These are phyloP conservation scores for Popillia japonica DNA, from an alignment of 1,140 invertebrate species.

Conservation along the genomic window DNA sequence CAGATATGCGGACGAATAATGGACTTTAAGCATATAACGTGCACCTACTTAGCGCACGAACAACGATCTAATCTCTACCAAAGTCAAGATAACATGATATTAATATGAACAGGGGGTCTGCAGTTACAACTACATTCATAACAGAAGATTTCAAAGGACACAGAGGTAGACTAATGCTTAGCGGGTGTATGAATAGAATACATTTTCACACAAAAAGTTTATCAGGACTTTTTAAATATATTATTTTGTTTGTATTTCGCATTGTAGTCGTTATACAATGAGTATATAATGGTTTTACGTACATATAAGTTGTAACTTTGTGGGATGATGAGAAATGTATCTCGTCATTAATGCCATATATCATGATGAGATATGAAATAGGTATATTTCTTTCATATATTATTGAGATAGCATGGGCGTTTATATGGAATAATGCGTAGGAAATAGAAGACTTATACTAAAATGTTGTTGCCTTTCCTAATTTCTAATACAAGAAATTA, in stretches of 20 bases:
- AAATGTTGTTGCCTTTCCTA: too few species aligned
- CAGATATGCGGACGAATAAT: slow-evolving; percentile 5
- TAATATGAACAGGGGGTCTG: background rate
- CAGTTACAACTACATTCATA: background rate
- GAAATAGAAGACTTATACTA: too few species aligned
- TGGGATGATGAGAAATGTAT: background rate
- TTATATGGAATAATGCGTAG: too few species aligned
- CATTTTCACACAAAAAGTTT: background rate
- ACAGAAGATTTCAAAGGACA: background rate
- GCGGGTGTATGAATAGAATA: background rate
- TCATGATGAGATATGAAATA: background rate
- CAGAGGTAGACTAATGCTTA: background rate
- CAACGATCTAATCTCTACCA: slow-evolving; percentile 6
- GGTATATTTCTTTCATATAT: too few species aligned
- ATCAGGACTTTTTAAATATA: background rate
- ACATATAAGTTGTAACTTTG: background rate
- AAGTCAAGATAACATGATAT: background rate
- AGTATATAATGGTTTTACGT: background rate
- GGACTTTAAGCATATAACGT: background rate
- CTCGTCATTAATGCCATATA: background rate
- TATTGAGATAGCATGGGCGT: too few species aligned
- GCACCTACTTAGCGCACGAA: slow-evolving; percentile 17
- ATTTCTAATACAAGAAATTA: too few species aligned
- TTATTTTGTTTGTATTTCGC: background rate
- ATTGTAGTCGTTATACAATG: background rate